These are phyloP conservation scores for Acanthurus lineatus DNA, from an alignment of 2,797 vertebrate genomes.

Conservation along the genomic window DNA sequence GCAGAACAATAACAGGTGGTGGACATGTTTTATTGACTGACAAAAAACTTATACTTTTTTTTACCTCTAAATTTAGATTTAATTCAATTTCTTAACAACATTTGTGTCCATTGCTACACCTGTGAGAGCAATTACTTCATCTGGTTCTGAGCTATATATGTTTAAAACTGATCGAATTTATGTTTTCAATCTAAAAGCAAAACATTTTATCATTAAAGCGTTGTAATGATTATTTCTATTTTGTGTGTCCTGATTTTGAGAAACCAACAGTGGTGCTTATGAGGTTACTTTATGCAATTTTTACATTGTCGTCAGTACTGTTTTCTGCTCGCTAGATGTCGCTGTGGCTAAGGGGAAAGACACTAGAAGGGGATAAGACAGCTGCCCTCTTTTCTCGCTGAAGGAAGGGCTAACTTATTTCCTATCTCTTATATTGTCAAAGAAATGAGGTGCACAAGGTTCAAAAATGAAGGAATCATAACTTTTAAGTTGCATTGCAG, in stretches of 20 bases:
- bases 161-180: background rate
- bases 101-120: background rate
- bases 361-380: background rate
- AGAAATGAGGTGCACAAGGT: background rate
- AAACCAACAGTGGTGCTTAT: conserved; percentile 18
- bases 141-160: background rate
- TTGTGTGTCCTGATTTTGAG: background rate
- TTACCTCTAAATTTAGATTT: background rate
- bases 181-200: background rate
- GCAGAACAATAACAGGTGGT: background rate
- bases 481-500: background rate
- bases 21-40: background rate
- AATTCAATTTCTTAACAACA: background rate
- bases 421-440: background rate
- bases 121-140: background rate
- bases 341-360: conserved; percentile 73
- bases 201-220: too few relatives aligned
- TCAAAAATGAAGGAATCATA: background rate
- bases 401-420: background rate
- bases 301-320: conserved; percentile 27
- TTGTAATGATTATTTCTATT: background rate
- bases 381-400: background rate
- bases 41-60: background rate
- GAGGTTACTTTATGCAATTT: background rate
- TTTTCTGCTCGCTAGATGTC: conserved; percentile 81